phyloP scores from a whole-genome alignment of 2,888 invertebrate species.

The Polietes domitor region DNA sequence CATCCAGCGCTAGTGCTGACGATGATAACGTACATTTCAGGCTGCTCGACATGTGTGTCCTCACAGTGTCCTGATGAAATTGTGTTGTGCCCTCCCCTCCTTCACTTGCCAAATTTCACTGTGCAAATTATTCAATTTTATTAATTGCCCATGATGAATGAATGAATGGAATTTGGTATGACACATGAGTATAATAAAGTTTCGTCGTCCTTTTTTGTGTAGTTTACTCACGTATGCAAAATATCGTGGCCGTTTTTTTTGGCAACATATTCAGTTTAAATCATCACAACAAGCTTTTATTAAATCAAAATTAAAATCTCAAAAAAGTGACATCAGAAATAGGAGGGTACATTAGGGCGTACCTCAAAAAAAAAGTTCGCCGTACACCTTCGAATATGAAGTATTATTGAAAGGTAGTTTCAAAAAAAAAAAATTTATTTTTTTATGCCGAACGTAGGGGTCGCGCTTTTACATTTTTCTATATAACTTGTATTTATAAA shows the following conservation, averaged over 20 bases:
- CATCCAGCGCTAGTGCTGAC: neutral
- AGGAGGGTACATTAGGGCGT: no score
- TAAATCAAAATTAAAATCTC: no score
- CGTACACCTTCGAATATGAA: no score
- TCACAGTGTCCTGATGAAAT: constrained; percentile 23
- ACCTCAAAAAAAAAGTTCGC: no score
- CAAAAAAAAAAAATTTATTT: no score
- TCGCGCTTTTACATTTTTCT: no score
- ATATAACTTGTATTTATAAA: no score
- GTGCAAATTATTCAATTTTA: constrained; percentile 59
- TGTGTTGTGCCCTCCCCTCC: constrained; percentile 9
- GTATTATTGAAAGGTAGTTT: no score
- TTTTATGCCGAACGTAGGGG: no score
- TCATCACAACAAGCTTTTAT: no score
- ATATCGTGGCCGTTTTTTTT: neutral
- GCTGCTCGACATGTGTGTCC: neutral
- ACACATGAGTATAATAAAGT: constrained; percentile 34
- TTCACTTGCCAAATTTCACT: constrained; percentile 1
- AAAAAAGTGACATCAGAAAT: no score
- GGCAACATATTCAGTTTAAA: neutral
- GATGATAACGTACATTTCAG: constrained; percentile 1
- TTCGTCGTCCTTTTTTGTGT: constrained; percentile 14
- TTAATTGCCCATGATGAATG: constrained; percentile 64
- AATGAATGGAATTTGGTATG: constrained; percentile 47
- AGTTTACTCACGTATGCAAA: constrained; percentile 21